Base-by-base conservation (phyloP, 2,888 invertebrate species). In the Mythimna lalbum region DNA sequence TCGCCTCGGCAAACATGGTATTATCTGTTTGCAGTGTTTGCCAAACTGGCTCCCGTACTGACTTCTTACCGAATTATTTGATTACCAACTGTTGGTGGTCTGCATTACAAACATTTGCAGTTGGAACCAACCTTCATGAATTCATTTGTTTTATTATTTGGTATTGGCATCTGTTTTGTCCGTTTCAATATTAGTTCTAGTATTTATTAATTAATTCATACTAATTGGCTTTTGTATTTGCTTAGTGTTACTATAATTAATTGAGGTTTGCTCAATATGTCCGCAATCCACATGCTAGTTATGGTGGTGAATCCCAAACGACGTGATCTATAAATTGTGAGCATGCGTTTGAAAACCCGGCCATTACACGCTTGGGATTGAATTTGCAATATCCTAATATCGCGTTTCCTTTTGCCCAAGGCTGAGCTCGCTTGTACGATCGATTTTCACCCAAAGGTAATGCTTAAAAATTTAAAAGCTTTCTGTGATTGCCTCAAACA, bases 21-120 rank as follows among this genome's bases (percentile, higher is more conserved):
- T 86, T 83, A 87, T 87, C 80, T 86, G 82, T 85, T 84, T 81
- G 81, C 77, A 70, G 76, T 81, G 78, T 82, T 80, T 73, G 76
- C 73, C 63, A 49, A 84, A 82, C 74, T 76, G 77, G 73, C 80
- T 84, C 69, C 82, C 75, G 72, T 60, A 57, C 67, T 68, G 59
- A 74, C 68, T 82, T 82, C 78, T 75, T 80, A 69, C 73, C 55
- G 62, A 80, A 82, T 80, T 83, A 82, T 84, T 85, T 80, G 77
- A 75, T 83, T 66, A 80, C 66, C 43, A 73, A 49, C 53, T 64
- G 53, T 65, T 74, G 63, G 60, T 23, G 47, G 62, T 27, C 50
- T 55, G 47, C 47, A 62, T 39, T 19, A 57, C 66, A 69, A 77
- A 70, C 47, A 56, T 70, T 78, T 50, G 52, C 52, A 52, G 52